phyloP scores from a whole-genome alignment of 2,797 vertebrate species.

The Acanthiza pusilla region DNA sequence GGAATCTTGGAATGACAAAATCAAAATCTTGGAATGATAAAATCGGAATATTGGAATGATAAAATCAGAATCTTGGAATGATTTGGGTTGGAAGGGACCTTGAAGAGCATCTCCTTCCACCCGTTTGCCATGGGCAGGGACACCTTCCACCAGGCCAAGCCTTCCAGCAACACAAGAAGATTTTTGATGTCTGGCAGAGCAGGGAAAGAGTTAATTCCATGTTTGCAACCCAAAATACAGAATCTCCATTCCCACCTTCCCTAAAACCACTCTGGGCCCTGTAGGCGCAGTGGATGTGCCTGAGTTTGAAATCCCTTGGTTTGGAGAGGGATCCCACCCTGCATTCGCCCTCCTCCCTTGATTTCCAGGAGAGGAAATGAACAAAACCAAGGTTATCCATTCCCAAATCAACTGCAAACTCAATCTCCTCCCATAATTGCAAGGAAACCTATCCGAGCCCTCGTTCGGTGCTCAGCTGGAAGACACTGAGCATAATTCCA shows the following conservation, averaged over 20 bases:
- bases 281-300: not conserved
- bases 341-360: not conserved
- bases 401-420: conserved; percentile 12
- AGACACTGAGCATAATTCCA: not conserved
- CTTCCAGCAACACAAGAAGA: not conserved
- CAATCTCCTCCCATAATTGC: not conserved
- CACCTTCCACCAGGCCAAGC: not conserved
- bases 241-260: not conserved
- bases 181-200: not conserved
- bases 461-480: not conserved
- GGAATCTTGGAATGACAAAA: no score
- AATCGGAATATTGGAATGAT: no score
- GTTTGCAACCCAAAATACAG: not conserved
- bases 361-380: conserved; percentile 28
- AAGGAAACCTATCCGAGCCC: not conserved
- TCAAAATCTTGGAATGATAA: no score
- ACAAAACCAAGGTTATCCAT: not conserved
- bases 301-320: not conserved
- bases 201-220: not conserved
- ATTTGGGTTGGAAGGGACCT: not conserved
- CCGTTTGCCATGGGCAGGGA: not conserved
- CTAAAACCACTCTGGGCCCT: not conserved
- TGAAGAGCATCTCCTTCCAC: not conserved
- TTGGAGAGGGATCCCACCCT: not conserved
- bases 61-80: not conserved